Percentiles rank a stretch among this genome's conserved stretches.
These are phyloP conservation scores for Meda fulgida DNA, from an alignment of 2,797 vertebrate species.

Conservation along the genomic window DNA sequence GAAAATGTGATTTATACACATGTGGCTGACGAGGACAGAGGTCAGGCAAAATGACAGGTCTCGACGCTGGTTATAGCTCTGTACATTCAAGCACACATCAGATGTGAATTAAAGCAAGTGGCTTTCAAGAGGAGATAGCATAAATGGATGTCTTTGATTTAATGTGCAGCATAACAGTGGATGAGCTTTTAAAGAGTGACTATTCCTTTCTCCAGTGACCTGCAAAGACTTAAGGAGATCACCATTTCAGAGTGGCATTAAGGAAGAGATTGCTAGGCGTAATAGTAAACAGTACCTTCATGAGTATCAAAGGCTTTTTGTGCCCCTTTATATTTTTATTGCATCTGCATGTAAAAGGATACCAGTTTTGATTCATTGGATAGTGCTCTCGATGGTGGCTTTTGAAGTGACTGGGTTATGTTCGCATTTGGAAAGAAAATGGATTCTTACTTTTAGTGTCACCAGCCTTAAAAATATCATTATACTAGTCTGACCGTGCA, in stretches of 20 bases:
- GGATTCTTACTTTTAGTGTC: slow-evolving; percentile 35
- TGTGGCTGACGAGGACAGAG: not conserved
- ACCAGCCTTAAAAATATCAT: slow-evolving; percentile 17
- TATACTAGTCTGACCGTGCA: not conserved
- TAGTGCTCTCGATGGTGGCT: slow-evolving; percentile 7
- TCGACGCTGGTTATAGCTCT: not conserved
- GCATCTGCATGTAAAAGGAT: slow-evolving; percentile 43
- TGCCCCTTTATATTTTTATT: slow-evolving; percentile 19
- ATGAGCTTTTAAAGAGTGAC: slow-evolving; percentile 24
- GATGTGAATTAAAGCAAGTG: slow-evolving; percentile 3
- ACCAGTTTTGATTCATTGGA: slow-evolving; percentile 16
- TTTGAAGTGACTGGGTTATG: slow-evolving; percentile 45
- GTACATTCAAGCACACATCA: slow-evolving; percentile 24
- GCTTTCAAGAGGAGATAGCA: not conserved
- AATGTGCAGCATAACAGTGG: not conserved
- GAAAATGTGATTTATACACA: slow-evolving; percentile 29
- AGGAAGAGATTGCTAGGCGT: not conserved
- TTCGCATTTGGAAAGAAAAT: slow-evolving; percentile 35
- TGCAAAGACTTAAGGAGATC: not conserved
- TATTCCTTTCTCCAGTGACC: slow-evolving; percentile 12
- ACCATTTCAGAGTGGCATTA: not conserved
- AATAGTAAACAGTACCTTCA: slow-evolving; percentile 3
- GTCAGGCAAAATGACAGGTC: not conserved
- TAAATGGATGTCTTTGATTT: slow-evolving; percentile 29
- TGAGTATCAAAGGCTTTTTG: not conserved